A percentile compares a stretch with the other conserved stretches of the same genome.
Conservation (phyloP, 1,140 invertebrate genomes). For the Aphidius ervi region DNA sequence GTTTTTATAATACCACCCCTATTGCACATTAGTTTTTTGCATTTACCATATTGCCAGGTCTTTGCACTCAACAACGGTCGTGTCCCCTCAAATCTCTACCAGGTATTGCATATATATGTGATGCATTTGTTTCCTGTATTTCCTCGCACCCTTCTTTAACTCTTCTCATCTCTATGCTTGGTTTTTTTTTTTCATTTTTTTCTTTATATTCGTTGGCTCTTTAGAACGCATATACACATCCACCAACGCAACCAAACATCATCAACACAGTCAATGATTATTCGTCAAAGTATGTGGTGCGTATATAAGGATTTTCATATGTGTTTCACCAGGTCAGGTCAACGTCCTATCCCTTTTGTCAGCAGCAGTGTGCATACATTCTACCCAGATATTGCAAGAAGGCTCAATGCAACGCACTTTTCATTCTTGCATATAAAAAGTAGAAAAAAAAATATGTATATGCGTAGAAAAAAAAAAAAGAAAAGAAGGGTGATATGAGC, state of each 20-base stretch:
- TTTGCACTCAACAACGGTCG: background rate
- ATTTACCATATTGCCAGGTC: conserved; percentile 7
- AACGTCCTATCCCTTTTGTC: conserved; percentile 44
- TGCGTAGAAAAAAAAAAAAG: conserved; percentile 13
- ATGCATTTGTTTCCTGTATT: conserved; percentile 6
- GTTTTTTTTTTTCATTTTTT: background rate
- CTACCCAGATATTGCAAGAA: conserved; percentile 7
- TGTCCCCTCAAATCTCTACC: background rate
- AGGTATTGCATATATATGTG: conserved; percentile 1
- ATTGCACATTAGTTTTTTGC: background rate
- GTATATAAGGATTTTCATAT: conserved; percentile 47
- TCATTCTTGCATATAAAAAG: conserved; percentile 16
- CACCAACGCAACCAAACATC: conserved; percentile 11
- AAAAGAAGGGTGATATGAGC: conserved; percentile 8
- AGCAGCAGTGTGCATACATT: conserved; percentile 19
- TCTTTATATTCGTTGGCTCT: conserved; percentile 5
- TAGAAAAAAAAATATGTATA: conserved; percentile 16
- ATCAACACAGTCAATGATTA: conserved; percentile 2
- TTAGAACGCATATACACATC: background rate
- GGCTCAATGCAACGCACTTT: conserved; percentile 20
- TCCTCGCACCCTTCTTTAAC: conserved; percentile 5
- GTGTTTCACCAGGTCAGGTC: conserved; percentile 55
- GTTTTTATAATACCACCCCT: background rate
- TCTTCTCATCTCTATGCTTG: conserved; percentile 10
- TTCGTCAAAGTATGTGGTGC: background rate